Conservation (phyloP, 2,113 vertebrate species). For the Ancistrus triradiatus region DNA sequence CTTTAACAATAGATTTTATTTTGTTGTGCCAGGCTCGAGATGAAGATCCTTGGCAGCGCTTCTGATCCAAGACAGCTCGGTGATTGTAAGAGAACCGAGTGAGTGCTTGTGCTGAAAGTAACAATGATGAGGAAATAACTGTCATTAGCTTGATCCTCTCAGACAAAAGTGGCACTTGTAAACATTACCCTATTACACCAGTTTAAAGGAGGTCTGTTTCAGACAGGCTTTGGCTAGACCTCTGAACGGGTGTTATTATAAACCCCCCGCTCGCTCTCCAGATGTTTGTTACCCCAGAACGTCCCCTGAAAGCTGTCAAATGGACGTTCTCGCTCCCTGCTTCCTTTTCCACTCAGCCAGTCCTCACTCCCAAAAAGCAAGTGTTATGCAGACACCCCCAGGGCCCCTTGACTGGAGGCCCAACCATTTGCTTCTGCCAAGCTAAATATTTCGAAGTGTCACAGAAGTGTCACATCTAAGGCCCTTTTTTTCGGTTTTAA, state of each 20-base stretch:
- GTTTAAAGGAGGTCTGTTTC: not conserved
- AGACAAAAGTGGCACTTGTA: constrained; percentile 22
- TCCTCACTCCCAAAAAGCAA: not conserved
- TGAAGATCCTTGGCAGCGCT: constrained; percentile 2
- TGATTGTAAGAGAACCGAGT: not conserved
- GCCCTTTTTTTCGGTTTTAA: no score
- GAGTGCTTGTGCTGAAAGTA: not conserved
- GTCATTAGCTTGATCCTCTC: constrained; percentile 19
- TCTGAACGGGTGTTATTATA: constrained; percentile 1
- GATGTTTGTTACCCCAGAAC: constrained; percentile 18
- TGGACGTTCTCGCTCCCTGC: no score
- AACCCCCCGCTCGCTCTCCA: not conserved
- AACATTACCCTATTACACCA: constrained; percentile 35
- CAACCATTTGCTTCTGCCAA: constrained; percentile 11
- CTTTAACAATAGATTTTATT: no score
- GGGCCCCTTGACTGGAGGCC: constrained; percentile 2
- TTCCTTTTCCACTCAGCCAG: no score
- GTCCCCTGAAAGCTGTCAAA: not conserved
- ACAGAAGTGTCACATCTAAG: no score
- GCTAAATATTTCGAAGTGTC: no score
- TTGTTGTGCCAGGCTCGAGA: no score
- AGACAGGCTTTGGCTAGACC: not conserved
- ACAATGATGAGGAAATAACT: constrained; percentile 9
- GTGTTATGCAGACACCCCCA: constrained; percentile 2
- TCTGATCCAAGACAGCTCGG: not conserved